Evolutionary conservation across 2,113 vertebrate species (phyloP).

Genomic region (Pituophis catenifer): DNA sequence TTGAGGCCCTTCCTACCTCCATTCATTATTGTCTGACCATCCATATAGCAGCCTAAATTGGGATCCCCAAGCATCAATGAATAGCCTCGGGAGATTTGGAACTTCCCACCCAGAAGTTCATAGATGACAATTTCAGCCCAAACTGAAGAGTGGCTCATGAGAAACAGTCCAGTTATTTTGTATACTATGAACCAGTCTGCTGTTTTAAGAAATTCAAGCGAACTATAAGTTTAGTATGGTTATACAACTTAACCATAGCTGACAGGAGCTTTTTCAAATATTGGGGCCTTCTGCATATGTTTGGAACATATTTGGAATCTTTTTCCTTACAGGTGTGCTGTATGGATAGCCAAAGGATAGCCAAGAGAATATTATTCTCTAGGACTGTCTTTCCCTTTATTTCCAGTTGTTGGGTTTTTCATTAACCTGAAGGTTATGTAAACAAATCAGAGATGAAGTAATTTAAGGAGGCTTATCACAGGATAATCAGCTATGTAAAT

Average conservation of each 20-base stretch:
- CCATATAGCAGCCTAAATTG: not conserved
- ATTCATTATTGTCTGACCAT: not conserved
- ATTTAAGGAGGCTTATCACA: not conserved
- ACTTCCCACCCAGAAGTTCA: not conserved
- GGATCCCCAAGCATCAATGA: not conserved
- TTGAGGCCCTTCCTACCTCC: not conserved
- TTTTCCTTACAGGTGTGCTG: not conserved
- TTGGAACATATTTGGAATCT: not conserved
- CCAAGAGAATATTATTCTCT: not conserved
- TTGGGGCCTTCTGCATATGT: not conserved
- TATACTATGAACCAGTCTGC: not conserved
- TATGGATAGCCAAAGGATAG: not conserved
- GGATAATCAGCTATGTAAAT: conserved; percentile 6
- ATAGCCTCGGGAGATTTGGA: not conserved
- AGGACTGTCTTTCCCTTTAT: not conserved
- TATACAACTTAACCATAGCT: not conserved
- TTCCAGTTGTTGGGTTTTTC: conserved; percentile 4
- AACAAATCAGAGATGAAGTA: conserved; percentile 1
- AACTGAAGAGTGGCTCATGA: not conserved
- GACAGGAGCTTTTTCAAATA: not conserved
- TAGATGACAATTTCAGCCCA: not conserved
- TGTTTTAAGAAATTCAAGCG: not conserved
- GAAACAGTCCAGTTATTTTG: not conserved
- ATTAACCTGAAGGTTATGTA: conserved; percentile 5
- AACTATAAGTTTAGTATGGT: not conserved